These are phyloP conservation scores for Hedya salicella DNA, from an alignment of 2,888 invertebrate species.

Conservation along the genomic window DNA sequence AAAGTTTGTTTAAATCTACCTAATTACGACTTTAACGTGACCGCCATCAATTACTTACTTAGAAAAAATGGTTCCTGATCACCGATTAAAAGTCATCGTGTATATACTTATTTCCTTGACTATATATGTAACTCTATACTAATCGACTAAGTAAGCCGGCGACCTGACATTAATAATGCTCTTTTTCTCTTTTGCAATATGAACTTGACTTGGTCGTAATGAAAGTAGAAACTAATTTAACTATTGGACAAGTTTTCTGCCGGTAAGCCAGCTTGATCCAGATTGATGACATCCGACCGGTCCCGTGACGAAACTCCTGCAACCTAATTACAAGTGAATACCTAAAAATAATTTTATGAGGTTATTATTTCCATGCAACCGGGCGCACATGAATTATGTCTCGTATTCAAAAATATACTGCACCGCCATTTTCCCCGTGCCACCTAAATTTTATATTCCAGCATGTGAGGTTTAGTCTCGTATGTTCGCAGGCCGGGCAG, in stretches of 20 bases:
- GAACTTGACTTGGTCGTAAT: too few relatives aligned
- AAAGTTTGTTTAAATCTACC: too few relatives aligned
- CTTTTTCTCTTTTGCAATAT: too few relatives aligned
- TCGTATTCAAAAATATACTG: constrained; percentile 72
- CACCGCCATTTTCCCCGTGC: constrained; percentile 66
- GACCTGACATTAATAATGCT: too few relatives aligned
- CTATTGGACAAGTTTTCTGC: background rate
- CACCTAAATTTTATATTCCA: constrained; percentile 77
- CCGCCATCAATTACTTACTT: too few relatives aligned
- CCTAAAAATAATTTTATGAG: constrained; percentile 43
- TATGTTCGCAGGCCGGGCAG: constrained; percentile 71
- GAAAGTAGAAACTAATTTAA: too few relatives aligned
- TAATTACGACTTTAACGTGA: too few relatives aligned
- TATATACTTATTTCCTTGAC: too few relatives aligned
- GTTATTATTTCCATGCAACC: constrained; percentile 61
- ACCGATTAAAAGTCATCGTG: too few relatives aligned
- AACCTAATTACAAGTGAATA: constrained; percentile 40
- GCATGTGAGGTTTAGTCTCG: constrained; percentile 78
- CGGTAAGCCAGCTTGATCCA: constrained; percentile 16
- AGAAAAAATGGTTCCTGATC: too few relatives aligned
- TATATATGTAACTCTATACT: too few relatives aligned
- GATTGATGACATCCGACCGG: constrained; percentile 21
- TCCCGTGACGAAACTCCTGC: constrained; percentile 36
- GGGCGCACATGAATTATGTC: constrained; percentile 61
- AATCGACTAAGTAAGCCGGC: too few relatives aligned